Evolutionary conservation across 2,888 invertebrate species (phyloP), one percentile per base, ranked within the genome.

Genomic region (Xiphydria camelus): DNA sequence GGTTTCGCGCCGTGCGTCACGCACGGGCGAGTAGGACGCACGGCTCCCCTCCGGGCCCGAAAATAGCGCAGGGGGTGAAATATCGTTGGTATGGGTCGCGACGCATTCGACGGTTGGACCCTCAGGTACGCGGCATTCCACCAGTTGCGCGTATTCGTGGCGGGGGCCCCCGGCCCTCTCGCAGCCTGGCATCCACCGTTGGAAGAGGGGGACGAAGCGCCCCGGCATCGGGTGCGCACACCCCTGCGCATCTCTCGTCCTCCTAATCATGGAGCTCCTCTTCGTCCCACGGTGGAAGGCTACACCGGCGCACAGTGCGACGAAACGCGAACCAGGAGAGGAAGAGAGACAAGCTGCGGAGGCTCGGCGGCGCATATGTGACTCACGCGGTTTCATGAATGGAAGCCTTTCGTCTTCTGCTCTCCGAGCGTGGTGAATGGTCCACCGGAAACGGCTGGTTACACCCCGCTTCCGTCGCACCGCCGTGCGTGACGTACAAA

Each of bases 361-460:
- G n/a, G n/a, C n/a, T n/a, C n/a, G n/a, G n/a, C n/a, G n/a, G 47
- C 51, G 47, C 37, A 34, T 48, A 45, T 36, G 59, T 68, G 68
- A 68, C 59, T 68, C 68, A 68, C 64, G n/a, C n/a, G 60, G 57
- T 60, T 65, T 68, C 66, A 68, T 68, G 68, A 68, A 68, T 68
- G 68, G 66, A 65, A 61, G 61, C 62, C 66, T 66, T 57, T 63
- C 61, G 63, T 63, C 62, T 61, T 61, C 59, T 57, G 57, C 48
- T 29, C 36, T 49, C 57, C 52, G 40, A 25, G 19, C 25, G 19
- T 39, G 29, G 62, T 66, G 68, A 68, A 68, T 68, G 68, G 68
- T 68, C 67, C 67, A 66, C 68, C 68, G 68, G 68, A 68, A 68
- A 68, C 66, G 67, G 60, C 65, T 68, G 67, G 66, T 68, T 68